These are phyloP conservation scores for Hephaestus fuliginosus DNA, from an alignment of 2,797 vertebrate species.

Conservation along the genomic window DNA sequence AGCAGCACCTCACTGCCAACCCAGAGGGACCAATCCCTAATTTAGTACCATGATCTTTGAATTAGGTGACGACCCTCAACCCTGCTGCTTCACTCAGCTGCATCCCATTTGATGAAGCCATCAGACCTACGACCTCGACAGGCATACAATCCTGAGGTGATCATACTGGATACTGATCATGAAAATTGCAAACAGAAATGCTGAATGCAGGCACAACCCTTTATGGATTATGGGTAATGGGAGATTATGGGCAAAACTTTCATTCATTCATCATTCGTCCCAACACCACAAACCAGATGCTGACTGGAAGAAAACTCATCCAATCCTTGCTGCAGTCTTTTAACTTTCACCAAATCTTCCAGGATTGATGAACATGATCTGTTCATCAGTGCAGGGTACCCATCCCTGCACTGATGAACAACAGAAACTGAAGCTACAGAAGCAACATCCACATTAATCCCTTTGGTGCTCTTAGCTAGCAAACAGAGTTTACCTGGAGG, in stretches of 20 bases:
- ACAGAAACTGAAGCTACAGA: background rate
- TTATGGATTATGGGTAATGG: too few species aligned
- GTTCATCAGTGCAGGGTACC: too few species aligned
- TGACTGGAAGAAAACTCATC: too few species aligned
- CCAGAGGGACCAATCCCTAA: background rate
- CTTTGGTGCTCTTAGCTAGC: background rate
- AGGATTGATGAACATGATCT: too few species aligned
- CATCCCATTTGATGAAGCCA: background rate
- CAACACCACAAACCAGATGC: too few species aligned
- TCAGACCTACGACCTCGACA: background rate
- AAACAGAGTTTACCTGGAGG: conserved; percentile 10
- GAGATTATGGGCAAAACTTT: too few species aligned
- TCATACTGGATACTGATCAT: background rate
- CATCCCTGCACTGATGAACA: background rate
- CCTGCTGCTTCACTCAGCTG: background rate
- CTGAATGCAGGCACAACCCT: too few species aligned
- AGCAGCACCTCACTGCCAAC: background rate
- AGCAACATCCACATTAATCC: background rate
- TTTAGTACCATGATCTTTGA: background rate
- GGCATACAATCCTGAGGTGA: background rate
- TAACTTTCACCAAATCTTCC: too few species aligned
- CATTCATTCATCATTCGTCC: too few species aligned
- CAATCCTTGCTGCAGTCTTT: background rate
- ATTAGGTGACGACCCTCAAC: background rate
- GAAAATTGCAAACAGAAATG: background rate